Evolutionary conservation across 2,113 vertebrate genomes (phyloP), one percentile per base, ranked within the genome.

Genomic region (Edolisoma coerulescens): DNA sequence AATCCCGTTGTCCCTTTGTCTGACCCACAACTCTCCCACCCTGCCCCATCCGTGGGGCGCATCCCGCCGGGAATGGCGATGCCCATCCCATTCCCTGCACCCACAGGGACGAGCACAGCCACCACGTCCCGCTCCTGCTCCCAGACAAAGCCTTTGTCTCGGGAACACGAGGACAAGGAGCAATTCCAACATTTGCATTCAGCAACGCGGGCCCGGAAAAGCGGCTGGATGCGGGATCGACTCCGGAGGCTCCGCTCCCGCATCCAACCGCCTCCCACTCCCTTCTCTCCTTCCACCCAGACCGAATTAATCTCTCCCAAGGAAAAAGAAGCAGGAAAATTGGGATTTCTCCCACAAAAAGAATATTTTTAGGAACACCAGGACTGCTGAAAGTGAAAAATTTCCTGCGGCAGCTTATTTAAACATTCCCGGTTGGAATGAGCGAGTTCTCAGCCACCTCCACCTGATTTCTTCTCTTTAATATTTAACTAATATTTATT

Each of bases 401-500:
- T 32, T 61, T 93, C 60, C 84, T 13, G 20, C 28, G 6, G 45
- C 13, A 44, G 23, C 83, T 96, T 93, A 39, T 85, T 96, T 92
- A 93, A 96, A 84, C 91, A 91, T 10, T 18, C 57, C 65, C 12
- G 7, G 70, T 44, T 45, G 71, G 71, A 86, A 59, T 14, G 84
- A 87, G 77, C 35, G 52, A 44, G 53, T 80, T 70, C 14, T 8
- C 6, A 1, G 42, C 56, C 63, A 53, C 93, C 89, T 94, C 84
- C 79, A 86, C 82, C 90, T 73, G 4, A 87, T 91, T 96, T 94
- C 39, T 93, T 83, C 95, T 94, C 93, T 97, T 97, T 96, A 94
- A 97, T 95, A 96, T 97, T 89, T 96, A 93, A 91, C 84, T 41
- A 96, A 33, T 96, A 90, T 95, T 97, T 95, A 97, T 95, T 96